Conservation (phyloP, 2,888 invertebrate species). For the Chalcosyrphus nemorum region DNA sequence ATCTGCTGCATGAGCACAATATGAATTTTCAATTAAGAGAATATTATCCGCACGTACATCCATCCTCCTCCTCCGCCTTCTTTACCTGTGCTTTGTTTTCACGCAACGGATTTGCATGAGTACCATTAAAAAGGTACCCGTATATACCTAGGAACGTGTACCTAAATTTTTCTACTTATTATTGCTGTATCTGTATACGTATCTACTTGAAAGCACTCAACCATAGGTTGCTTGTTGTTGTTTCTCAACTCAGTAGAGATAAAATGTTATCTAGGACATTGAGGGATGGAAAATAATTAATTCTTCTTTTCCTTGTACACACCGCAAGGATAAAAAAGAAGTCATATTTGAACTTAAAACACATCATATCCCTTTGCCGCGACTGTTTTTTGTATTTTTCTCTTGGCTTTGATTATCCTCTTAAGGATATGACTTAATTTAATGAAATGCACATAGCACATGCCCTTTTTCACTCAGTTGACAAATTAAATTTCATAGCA, state of each 20-base stretch:
- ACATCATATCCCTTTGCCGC: neutral
- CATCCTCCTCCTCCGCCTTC: conserved; percentile 1
- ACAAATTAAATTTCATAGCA: conserved; percentile 35
- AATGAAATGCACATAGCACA: conserved; percentile 58
- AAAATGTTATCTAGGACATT: conserved; percentile 53
- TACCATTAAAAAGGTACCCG: neutral
- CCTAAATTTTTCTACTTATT: too few species aligned
- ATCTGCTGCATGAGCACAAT: conserved; percentile 46
- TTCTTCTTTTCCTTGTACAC: neutral
- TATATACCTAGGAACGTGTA: neutral
- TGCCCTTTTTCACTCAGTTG: conserved; percentile 30
- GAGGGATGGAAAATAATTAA: conserved; percentile 19
- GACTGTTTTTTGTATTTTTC: conserved; percentile 10
- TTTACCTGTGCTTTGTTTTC: conserved; percentile 26
- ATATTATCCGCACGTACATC: conserved; percentile 46
- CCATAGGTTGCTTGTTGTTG: conserved; percentile 28
- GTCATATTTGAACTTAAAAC: conserved; percentile 6
- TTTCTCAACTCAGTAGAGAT: neutral
- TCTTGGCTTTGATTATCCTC: conserved; percentile 9
- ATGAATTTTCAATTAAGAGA: conserved; percentile 60
- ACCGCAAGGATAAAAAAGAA: neutral
- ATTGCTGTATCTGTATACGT: neutral
- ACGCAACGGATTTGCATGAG: conserved; percentile 33
- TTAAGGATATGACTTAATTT: conserved; percentile 50
- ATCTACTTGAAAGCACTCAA: conserved; percentile 8